phyloP scores from a whole-genome alignment of 2,113 vertebrate genomes.

The Orthonyx spaldingii region DNA sequence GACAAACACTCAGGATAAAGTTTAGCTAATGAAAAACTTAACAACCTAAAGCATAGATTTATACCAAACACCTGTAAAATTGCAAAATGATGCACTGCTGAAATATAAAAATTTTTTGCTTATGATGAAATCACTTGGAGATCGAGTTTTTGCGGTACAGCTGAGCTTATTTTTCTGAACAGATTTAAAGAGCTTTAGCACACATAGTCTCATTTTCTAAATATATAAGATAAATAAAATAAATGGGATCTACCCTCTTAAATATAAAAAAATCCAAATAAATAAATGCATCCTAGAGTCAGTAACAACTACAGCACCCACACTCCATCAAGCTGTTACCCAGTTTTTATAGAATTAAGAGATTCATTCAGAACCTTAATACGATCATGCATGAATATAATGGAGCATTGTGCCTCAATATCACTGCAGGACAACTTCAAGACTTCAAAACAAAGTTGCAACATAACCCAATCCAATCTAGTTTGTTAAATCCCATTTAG shows the following conservation, averaged over 20 bases:
- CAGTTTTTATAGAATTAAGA: conserved; percentile 33
- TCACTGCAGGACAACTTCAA: not conserved
- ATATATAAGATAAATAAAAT: not conserved
- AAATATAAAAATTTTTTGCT: not conserved
- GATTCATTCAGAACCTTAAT: not conserved
- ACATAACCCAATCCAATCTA: not conserved
- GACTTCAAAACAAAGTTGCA: conserved; percentile 41
- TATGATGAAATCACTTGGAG: not conserved
- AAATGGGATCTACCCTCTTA: not conserved
- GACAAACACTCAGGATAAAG: not conserved
- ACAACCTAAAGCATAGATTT: not conserved
- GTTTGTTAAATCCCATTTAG: conserved; percentile 58
- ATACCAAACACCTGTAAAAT: not conserved
- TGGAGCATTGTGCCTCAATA: not conserved
- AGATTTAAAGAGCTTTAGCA: not conserved
- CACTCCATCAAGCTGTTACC: not conserved
- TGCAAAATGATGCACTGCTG: not conserved
- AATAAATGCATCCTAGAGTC: not conserved
- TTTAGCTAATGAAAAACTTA: not conserved
- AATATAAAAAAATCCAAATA: not conserved
- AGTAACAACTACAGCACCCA: not conserved
- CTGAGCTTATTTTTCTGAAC: not conserved
- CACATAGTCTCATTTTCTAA: not conserved
- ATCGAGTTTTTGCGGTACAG: not conserved
- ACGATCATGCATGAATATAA: conserved; percentile 30